Base-by-base conservation (phyloP, 2,797 vertebrate genomes). In the Urosaurus nigricauda region DNA sequence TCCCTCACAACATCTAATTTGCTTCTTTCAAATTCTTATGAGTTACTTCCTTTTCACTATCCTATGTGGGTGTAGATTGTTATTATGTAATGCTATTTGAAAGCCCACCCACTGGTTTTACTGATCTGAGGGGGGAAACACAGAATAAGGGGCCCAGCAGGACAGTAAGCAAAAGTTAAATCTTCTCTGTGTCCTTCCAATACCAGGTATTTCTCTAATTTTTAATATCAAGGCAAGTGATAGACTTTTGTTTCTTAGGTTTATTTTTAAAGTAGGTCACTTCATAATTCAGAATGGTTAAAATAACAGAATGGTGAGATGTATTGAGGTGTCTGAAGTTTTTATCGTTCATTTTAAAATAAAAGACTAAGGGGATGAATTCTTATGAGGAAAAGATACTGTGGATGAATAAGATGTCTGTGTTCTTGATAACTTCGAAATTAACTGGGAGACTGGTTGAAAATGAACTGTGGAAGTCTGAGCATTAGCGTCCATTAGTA, bases 1-100 rank as follows among this genome's bases (percentile, higher is more conserved):
- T 43, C 11, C 7, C 19, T 79, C 86, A 79, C 47, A 1, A 63
- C 29, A 32, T 17, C 93, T 92, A 88, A 63, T 78, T 83, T 0
- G 58, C 90, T 83, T 90, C 88, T 88, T 83, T 94, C 93, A 90
- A 8, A 2, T 92, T 92, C 95, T 83, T 58, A 73, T 80, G 4
- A 92, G 94, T 91, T 90, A 91, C 94, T 91, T 90, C 56, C 91
- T 79, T 78, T 40, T 3, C 11, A 0, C 14, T 0, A 26, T 13
- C 32, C 71, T 1, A 74, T 2, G 4, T 2, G 68, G 13, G 88
- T 40, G 85, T 5, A 11, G 77, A 78, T 43, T 82, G 84, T 58
- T 88, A 85, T 24, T 82, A 83, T 87, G 0, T 5, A 56, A 83
- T 4, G 37, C 80, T 47, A 26, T 8, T 74, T 75, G 65, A 60